These are phyloP conservation scores for Drosophila azteca DNA, from an alignment of 1,140 invertebrate species.

Conservation along the genomic window DNA sequence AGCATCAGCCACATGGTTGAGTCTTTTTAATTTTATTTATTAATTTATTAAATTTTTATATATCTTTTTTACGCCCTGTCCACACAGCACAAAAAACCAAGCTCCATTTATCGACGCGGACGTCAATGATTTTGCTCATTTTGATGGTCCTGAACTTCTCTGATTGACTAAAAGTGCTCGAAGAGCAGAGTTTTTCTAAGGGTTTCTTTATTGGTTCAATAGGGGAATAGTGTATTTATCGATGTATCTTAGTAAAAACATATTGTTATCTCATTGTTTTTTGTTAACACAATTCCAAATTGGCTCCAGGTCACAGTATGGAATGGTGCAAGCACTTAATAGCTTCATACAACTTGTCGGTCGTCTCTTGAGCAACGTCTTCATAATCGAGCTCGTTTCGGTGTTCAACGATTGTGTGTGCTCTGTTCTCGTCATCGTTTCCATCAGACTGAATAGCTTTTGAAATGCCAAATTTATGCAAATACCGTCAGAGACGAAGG, in stretches of 20 bases:
- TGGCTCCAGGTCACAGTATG: no score
- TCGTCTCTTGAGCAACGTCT: slow-evolving; percentile 54
- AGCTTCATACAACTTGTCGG: slow-evolving; percentile 29
- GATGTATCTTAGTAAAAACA: no score
- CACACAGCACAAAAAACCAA: slow-evolving; percentile 16
- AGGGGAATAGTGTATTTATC: no score
- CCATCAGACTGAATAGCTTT: slow-evolving; percentile 42
- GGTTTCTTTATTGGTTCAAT: no score
- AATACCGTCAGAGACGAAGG: slow-evolving; percentile 46
- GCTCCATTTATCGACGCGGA: slow-evolving; percentile 3
- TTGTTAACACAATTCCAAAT: no score
- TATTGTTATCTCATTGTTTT: no score
- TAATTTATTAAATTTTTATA: slow-evolving; percentile 56
- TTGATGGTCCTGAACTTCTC: no score
- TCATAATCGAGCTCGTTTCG: slow-evolving; percentile 5
- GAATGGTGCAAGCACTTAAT: slow-evolving; percentile 65
- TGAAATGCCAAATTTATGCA: slow-evolving; percentile 67
- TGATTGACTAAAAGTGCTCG: no score
- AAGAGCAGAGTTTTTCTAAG: no score
- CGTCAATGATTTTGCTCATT: background rate
- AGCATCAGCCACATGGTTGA: slow-evolving; percentile 24
- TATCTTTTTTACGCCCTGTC: slow-evolving; percentile 29
- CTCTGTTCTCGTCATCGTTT: slow-evolving; percentile 65
- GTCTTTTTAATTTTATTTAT: slow-evolving; percentile 27
- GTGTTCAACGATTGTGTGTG: slow-evolving; percentile 21